These are phyloP conservation scores for Odontomachus brunneus DNA, from an alignment of 1,140 invertebrate genomes.

Conservation along the genomic window DNA sequence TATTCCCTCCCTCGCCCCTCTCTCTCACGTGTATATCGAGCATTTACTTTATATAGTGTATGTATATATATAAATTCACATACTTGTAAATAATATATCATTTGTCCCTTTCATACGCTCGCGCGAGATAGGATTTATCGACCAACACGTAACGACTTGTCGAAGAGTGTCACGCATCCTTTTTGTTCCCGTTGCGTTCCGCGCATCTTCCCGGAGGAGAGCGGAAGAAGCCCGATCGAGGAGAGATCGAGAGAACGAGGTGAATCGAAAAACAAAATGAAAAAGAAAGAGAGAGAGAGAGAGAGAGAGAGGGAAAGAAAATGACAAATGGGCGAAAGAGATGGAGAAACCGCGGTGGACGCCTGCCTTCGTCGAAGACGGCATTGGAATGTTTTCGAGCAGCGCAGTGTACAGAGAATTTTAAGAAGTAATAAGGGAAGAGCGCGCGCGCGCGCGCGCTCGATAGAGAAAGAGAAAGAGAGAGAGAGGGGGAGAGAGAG, in stretches of 20 bases:
- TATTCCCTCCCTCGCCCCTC: no score
- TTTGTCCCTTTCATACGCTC: slow-evolving; percentile 65
- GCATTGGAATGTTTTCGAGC: slow-evolving; percentile 49
- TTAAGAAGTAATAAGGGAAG: slow-evolving; percentile 9
- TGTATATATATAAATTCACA: slow-evolving; percentile 64
- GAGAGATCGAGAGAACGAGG: neutral
- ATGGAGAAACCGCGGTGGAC: neutral
- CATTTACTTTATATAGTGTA: slow-evolving; percentile 68
- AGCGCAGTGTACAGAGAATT: slow-evolving; percentile 57
- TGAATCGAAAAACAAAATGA: slow-evolving; percentile 27
- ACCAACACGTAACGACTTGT: slow-evolving; percentile 56
- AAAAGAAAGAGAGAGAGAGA: slow-evolving; percentile 19
- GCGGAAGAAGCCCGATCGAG: neutral
- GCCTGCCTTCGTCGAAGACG: slow-evolving; percentile 68
- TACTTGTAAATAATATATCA: slow-evolving; percentile 79
- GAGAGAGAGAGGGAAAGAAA: slow-evolving; percentile 7
- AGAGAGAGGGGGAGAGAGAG: slow-evolving; percentile 59
- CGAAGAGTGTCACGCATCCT: neutral
- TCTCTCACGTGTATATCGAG: slow-evolving; percentile 52
- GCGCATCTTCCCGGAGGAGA: slow-evolving; percentile 9
- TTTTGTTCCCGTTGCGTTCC: slow-evolving; percentile 25
- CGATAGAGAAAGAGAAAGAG: slow-evolving; percentile 3
- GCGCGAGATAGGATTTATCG: slow-evolving; percentile 56
- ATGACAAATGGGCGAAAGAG: neutral
- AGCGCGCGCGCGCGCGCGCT: no score